A percentile compares a stretch with the other conserved stretches of the same genome.
Conservation (phyloP, 2,888 invertebrate genomes). For the Unio pictorum region DNA sequence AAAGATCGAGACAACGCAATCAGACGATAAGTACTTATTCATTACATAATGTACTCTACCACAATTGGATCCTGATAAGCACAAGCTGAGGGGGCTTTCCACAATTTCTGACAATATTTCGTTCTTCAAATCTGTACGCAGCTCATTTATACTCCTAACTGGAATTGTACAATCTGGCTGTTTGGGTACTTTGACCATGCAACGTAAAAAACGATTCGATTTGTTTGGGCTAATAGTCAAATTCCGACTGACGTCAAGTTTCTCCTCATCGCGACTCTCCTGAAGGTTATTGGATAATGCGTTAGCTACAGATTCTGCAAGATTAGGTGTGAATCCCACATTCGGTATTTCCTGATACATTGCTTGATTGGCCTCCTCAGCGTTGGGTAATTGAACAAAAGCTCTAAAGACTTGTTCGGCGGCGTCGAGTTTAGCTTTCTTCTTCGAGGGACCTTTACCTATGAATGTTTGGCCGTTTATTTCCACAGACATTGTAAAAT, state of each 20-base stretch:
- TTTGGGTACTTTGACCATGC: slow-evolving; percentile 37
- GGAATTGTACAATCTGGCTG: slow-evolving; percentile 76
- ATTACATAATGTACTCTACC: slow-evolving; percentile 77
- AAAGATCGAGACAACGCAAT: no score
- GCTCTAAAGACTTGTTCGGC: slow-evolving; percentile 61
- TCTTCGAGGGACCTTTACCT: slow-evolving; percentile 80
- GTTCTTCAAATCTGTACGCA: slow-evolving; percentile 81
- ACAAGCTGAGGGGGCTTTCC: slow-evolving; percentile 82
- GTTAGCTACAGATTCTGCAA: slow-evolving; percentile 36
- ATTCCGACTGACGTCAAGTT: background rate
- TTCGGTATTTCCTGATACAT: slow-evolving; percentile 62
- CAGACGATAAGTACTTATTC: slow-evolving; percentile 79
- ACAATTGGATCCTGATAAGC: slow-evolving; percentile 79
- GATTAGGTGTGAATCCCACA: slow-evolving; percentile 75
- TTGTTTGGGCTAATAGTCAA: no score
- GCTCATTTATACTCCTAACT: slow-evolving; percentile 89
- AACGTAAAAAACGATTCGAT: slow-evolving; percentile 14
- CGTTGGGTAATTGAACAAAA: slow-evolving; percentile 69
- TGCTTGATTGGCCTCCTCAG: slow-evolving; percentile 74
- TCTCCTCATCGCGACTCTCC: slow-evolving; percentile 1
- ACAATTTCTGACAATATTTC: slow-evolving; percentile 72
- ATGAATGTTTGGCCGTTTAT: slow-evolving; percentile 78
- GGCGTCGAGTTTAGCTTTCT: slow-evolving; percentile 81
- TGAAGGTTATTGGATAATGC: slow-evolving; percentile 63
- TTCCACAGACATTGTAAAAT: slow-evolving; percentile 83